Percentiles rank a stretch among this genome's conserved stretches.
These are phyloP conservation scores for Picathartes gymnocephalus DNA, from an alignment of 2,113 vertebrate species.

Conservation along the genomic window DNA sequence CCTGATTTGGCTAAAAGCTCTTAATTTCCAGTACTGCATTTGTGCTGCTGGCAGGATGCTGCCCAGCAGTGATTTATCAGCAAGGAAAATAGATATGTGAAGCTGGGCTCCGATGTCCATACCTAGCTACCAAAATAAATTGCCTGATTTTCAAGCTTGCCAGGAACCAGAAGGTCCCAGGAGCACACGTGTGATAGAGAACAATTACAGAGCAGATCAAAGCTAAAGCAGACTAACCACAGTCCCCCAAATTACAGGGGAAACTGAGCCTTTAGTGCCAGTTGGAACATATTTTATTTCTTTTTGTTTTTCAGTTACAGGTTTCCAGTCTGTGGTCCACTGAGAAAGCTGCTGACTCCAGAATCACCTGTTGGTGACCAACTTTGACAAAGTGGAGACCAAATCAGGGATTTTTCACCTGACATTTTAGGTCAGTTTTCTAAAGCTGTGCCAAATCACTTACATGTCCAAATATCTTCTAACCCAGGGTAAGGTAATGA, in stretches of 20 bases:
- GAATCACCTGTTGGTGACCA: neutral
- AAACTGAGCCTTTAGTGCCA: neutral
- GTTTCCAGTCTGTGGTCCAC: neutral
- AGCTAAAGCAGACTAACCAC: neutral
- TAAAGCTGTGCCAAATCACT: neutral
- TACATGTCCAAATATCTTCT: neutral
- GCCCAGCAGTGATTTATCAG: neutral
- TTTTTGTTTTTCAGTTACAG: neutral
- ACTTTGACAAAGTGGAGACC: neutral
- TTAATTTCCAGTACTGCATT: neutral
- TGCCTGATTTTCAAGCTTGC: slow-evolving; percentile 30
- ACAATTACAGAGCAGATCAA: neutral
- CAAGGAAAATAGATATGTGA: neutral
- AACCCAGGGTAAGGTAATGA: neutral
- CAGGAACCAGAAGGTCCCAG: neutral
- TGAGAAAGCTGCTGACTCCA: neutral
- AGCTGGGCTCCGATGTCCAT: neutral
- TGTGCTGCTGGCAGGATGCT: neutral
- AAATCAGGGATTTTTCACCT: neutral
- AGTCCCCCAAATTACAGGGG: neutral
- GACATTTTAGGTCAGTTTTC: neutral
- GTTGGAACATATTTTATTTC: neutral
- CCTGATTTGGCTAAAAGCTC: slow-evolving; percentile 6
- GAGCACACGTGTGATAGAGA: neutral
- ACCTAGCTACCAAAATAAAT: slow-evolving; percentile 32